These are phyloP conservation scores for Sinocyclocheilus anshuiensis DNA, from an alignment of 2,113 vertebrate species.

Conservation along the genomic window DNA sequence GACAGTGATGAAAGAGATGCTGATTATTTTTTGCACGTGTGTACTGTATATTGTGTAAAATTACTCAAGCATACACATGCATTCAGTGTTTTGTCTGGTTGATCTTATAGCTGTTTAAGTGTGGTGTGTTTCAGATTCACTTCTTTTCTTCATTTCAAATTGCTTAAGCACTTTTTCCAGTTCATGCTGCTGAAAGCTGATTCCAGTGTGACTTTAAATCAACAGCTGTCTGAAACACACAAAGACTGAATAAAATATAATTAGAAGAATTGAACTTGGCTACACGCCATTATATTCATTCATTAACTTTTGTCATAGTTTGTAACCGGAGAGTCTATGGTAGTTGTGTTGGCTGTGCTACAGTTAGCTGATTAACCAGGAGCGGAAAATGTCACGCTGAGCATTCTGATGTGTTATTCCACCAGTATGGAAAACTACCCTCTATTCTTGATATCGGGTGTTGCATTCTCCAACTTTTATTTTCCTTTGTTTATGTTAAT, in stretches of 20 bases:
- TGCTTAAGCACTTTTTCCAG: background rate
- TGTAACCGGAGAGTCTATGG: background rate
- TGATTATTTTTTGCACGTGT: background rate
- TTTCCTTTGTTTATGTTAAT: constrained; percentile 56
- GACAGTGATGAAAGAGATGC: background rate
- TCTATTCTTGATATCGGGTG: background rate
- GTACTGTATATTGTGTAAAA: background rate
- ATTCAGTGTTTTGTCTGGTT: background rate
- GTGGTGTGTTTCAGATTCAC: background rate
- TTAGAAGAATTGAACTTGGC: background rate
- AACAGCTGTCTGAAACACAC: background rate
- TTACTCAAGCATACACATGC: background rate
- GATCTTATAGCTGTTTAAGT: background rate
- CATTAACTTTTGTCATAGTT: constrained; percentile 2
- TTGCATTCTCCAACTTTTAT: constrained; percentile 5
- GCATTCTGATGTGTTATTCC: background rate
- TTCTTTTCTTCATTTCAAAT: background rate
- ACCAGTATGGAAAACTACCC: background rate
- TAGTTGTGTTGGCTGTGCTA: background rate
- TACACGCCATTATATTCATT: background rate
- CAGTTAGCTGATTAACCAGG: constrained; percentile 8
- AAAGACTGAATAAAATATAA: background rate
- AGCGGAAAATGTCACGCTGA: background rate
- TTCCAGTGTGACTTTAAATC: background rate
- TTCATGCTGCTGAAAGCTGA: background rate